phyloP scores from a whole-genome alignment of 1,140 invertebrate species.

The Cryptotermes secundus region DNA sequence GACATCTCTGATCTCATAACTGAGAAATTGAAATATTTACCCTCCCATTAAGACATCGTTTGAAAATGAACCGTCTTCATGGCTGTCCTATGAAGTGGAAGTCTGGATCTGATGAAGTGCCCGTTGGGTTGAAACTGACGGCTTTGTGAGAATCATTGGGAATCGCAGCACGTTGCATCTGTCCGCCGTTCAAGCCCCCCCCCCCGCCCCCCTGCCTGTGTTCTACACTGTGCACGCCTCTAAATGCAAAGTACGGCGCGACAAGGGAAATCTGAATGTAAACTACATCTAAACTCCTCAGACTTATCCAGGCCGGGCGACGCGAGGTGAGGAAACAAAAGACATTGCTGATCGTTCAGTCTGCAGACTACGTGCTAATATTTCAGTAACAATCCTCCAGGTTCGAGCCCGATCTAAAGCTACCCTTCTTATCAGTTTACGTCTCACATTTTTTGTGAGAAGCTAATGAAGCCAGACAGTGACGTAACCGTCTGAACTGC shows the following conservation, averaged over 20 bases:
- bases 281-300: conserved; percentile 13
- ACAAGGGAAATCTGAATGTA: conserved; percentile 28
- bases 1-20: too few species aligned
- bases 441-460: too few species aligned
- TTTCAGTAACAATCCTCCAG: not conserved
- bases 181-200: not conserved
- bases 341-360: not conserved
- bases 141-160: not conserved
- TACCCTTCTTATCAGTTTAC: too few species aligned
- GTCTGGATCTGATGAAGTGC: too few species aligned
- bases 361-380: not conserved
- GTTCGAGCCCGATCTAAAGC: too few species aligned
- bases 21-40: too few species aligned
- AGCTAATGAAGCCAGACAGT: too few species aligned
- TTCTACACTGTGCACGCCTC: not conserved
- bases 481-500: too few species aligned
- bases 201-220: too few species aligned
- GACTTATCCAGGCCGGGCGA: not conserved
- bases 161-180: conserved; percentile 11
- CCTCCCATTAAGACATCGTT: too few species aligned
- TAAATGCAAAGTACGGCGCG: conserved; percentile 24
- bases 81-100: too few species aligned
- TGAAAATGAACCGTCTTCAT: too few species aligned
- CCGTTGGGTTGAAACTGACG: not conserved
- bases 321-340: not conserved